These are phyloP conservation scores for Ochropacha duplaris DNA, from an alignment of 2,888 invertebrate species.

Conservation along the genomic window DNA sequence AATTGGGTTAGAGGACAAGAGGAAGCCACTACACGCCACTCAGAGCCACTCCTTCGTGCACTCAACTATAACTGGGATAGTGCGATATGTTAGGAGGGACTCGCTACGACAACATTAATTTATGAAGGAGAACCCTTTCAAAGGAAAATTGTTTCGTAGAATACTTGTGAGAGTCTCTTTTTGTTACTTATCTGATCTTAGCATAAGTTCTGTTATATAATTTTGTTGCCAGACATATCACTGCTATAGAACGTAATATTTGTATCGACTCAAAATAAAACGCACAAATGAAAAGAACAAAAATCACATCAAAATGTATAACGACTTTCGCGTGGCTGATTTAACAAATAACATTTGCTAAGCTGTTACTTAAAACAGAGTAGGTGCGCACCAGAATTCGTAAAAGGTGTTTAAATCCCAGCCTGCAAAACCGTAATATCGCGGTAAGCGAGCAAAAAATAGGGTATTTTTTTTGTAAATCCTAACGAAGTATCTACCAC, in stretches of 20 bases:
- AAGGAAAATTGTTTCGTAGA: slow-evolving; percentile 15
- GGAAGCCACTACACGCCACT: slow-evolving; percentile 41
- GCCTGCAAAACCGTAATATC: background rate
- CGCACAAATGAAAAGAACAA: background rate
- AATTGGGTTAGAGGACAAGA: slow-evolving; percentile 59
- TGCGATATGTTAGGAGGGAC: slow-evolving; percentile 22
- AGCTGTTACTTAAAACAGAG: background rate
- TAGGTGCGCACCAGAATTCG: background rate
- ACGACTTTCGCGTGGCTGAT: background rate
- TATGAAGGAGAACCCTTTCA: slow-evolving; percentile 16
- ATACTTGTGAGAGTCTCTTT: background rate
- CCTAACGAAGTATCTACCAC: slow-evolving; percentile 15
- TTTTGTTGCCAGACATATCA: too few relatives aligned
- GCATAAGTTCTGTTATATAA: too few relatives aligned
- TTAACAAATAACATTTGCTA: background rate
- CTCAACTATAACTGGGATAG: slow-evolving; percentile 28
- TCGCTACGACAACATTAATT: slow-evolving; percentile 38
- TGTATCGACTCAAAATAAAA: too few relatives aligned
- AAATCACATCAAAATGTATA: background rate
- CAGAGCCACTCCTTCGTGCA: slow-evolving; percentile 27
- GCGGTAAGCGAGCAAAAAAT: background rate
- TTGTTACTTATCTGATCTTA: background rate
- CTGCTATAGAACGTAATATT: too few relatives aligned
- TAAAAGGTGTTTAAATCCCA: background rate
- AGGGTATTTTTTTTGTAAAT: slow-evolving; percentile 14